These are phyloP conservation scores for Oncorhynchus clarkii DNA, from an alignment of 2,113 vertebrate species.

Conservation along the genomic window DNA sequence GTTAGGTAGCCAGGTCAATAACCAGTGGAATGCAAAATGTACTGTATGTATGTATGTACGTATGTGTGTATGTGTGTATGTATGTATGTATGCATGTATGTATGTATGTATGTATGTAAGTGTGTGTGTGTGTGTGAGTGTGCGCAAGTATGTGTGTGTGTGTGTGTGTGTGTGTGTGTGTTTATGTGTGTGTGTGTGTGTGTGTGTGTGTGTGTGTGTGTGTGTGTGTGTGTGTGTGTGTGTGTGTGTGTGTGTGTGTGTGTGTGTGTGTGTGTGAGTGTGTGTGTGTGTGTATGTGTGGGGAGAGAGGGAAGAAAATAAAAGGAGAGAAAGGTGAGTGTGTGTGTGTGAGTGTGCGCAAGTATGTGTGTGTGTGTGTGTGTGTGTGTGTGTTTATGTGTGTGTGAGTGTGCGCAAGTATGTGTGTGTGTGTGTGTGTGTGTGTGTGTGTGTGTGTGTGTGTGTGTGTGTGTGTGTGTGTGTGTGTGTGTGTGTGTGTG, in stretches of 20 bases:
- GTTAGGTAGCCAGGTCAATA: conserved; percentile 48
- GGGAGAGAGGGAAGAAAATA: no score
- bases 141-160: not conserved
- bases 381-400: conserved; percentile 7
- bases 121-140: conserved; percentile 20
- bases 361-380: not conserved
- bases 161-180: not conserved
- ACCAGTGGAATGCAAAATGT: conserved; percentile 27
- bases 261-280: conserved; percentile 3
- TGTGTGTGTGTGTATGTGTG: no score
- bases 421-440: not conserved
- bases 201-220: conserved; percentile 13
- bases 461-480: conserved; percentile 3
- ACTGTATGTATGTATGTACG: conserved; percentile 11
- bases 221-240: not conserved
- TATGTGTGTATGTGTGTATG: not conserved
- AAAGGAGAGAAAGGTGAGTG: no score
- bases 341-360: not conserved
- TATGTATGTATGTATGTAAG: not conserved
- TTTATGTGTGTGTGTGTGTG: not conserved
- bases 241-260: not conserved
- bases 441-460: conserved; percentile 1
- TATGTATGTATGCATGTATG: conserved; percentile 3
- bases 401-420: no score
- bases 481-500: not conserved